Evolutionary conservation across 2,888 invertebrate genomes (phyloP).

Genomic region (Xanthia icteritia): DNA sequence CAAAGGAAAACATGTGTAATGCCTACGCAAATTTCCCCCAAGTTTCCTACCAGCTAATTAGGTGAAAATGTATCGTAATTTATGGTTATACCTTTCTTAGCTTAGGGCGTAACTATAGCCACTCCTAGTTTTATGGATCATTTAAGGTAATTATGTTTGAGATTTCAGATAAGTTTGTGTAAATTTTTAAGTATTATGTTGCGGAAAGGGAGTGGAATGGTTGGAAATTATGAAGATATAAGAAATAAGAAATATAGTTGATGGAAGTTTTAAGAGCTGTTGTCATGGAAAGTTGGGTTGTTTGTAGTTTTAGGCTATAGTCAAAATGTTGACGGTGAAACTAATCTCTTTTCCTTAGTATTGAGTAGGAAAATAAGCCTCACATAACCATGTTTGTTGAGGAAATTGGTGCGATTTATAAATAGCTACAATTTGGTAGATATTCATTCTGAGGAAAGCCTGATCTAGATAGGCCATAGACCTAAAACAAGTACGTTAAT

Average conservation of each 20-base stretch:
- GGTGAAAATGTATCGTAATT: slow-evolving; percentile 40
- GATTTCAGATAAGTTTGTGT: too few species aligned
- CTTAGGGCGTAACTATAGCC: slow-evolving; percentile 38
- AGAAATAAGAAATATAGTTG: neutral
- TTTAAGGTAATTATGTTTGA: slow-evolving; percentile 47
- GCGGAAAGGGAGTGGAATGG: slow-evolving; percentile 5
- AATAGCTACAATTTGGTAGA: neutral
- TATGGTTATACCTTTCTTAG: slow-evolving; percentile 29
- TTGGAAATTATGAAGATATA: neutral
- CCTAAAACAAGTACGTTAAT: neutral
- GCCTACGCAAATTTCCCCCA: slow-evolving; percentile 38
- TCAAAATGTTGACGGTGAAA: neutral
- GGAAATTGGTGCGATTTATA: neutral
- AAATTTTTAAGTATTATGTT: slow-evolving; percentile 43
- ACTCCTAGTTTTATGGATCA: slow-evolving; percentile 45
- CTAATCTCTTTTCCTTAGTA: neutral
- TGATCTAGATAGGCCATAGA: neutral
- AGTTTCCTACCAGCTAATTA: slow-evolving; percentile 25
- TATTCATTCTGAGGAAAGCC: neutral
- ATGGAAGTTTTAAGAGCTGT: neutral
- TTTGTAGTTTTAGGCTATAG: too few species aligned
- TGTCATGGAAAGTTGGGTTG: neutral
- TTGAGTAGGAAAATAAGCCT: neutral
- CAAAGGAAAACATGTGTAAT: slow-evolving; percentile 34
- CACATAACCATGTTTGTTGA: neutral